Conservation (phyloP, 2,888 invertebrate genomes). For the Hemistola chrysoprasaria region DNA sequence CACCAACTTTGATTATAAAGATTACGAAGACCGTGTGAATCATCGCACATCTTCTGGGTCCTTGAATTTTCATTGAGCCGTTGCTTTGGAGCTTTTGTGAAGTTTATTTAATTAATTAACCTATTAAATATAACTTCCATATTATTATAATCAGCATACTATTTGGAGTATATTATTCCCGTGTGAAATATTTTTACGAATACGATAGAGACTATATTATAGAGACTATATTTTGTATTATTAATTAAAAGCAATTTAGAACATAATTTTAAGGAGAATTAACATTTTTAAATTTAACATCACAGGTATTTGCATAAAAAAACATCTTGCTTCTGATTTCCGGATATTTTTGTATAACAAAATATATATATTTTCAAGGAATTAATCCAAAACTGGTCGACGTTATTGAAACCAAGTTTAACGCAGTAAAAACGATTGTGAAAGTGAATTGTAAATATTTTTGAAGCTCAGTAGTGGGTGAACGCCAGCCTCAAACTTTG, state of each 20-base stretch:
- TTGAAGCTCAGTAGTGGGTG: conserved; percentile 4
- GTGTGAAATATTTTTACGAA: too few relatives aligned
- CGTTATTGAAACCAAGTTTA: conserved; percentile 9
- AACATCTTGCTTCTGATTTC: neutral
- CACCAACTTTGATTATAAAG: conserved; percentile 79
- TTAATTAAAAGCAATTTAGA: too few relatives aligned
- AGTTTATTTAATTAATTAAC: conserved; percentile 1
- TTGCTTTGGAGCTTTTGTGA: conserved; percentile 4
- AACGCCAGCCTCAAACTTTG: conserved; percentile 4
- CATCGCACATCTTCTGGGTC: conserved; percentile 69
- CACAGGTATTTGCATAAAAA: too few relatives aligned
- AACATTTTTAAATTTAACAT: too few relatives aligned
- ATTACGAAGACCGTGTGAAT: conserved; percentile 76
- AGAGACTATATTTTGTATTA: too few relatives aligned
- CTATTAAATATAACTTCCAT: neutral
- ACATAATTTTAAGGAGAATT: too few relatives aligned
- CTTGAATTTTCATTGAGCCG: conserved; percentile 9
- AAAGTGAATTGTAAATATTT: conserved; percentile 20
- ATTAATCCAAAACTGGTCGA: conserved; percentile 9
- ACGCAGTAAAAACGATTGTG: conserved; percentile 12
- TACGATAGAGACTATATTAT: too few relatives aligned
- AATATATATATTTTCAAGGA: conserved; percentile 4
- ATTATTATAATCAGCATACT: too few relatives aligned
- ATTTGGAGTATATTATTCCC: too few relatives aligned
- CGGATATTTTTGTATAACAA: neutral